phyloP scores from a whole-genome alignment of 2,113 vertebrate species.

The Nothobranchius kuhntae region DNA sequence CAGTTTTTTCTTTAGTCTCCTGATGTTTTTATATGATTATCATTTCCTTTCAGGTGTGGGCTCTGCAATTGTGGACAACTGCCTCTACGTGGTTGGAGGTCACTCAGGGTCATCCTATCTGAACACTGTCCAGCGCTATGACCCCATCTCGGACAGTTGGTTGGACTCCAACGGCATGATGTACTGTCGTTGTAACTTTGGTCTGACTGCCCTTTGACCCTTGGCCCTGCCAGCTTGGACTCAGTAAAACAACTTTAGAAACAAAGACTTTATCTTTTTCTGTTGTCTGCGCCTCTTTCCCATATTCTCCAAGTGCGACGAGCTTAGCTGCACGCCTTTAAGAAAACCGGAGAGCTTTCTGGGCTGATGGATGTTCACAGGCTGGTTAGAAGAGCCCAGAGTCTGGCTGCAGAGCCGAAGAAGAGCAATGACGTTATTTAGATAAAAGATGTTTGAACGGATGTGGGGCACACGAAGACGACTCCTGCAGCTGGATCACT shows the following conservation, averaged over 20 bases:
- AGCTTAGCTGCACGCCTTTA: slow-evolving; percentile 33
- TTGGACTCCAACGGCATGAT: slow-evolving; percentile 95
- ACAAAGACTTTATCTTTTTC: slow-evolving; percentile 57
- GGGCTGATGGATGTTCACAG: slow-evolving; percentile 50
- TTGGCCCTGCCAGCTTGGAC: slow-evolving; percentile 60
- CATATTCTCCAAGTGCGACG: slow-evolving; percentile 56
- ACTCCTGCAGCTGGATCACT: slow-evolving; percentile 66
- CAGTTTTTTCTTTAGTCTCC: background rate
- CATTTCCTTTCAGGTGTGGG: slow-evolving; percentile 85
- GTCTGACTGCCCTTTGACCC: slow-evolving; percentile 93
- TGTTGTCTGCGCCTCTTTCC: slow-evolving; percentile 46
- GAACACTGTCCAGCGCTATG: slow-evolving; percentile 95
- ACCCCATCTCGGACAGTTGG: slow-evolving; percentile 94
- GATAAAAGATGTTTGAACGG: slow-evolving; percentile 15
- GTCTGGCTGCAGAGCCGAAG: slow-evolving; percentile 41
- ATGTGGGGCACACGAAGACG: slow-evolving; percentile 31
- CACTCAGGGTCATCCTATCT: slow-evolving; percentile 97
- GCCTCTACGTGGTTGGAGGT: slow-evolving; percentile 96
- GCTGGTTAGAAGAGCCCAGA: slow-evolving; percentile 51
- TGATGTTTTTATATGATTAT: background rate
- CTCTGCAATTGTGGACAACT: slow-evolving; percentile 93
- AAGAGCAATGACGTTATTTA: slow-evolving; percentile 2
- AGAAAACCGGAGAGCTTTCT: slow-evolving; percentile 34
- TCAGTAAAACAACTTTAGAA: slow-evolving; percentile 48
- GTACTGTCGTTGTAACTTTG: slow-evolving; percentile 98